A percentile compares a stretch with the other conserved stretches of the same genome.
Evolutionary conservation across 2,797 vertebrate species (phyloP).

Genomic region (Notamacropus eugenii): DNA sequence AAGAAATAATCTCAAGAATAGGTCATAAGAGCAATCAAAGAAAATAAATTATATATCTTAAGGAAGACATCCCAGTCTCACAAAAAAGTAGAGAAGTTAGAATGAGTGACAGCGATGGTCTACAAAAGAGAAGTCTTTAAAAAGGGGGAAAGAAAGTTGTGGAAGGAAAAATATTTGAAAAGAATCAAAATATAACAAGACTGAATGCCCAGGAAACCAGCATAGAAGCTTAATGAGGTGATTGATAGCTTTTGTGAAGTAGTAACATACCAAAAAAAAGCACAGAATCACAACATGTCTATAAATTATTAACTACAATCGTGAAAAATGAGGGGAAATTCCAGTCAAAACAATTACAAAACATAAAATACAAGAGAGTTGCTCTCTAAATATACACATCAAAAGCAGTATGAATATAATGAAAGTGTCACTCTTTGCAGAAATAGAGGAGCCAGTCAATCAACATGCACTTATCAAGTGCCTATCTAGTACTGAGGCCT

Average conservation of each 20-base stretch:
- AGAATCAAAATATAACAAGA: not conserved
- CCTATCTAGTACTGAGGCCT: not conserved
- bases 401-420: not conserved
- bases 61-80: not conserved
- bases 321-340: not conserved
- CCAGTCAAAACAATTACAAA: not conserved
- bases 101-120: not conserved
- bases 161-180: not conserved
- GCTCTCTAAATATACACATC: not conserved
- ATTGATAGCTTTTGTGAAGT: not conserved
- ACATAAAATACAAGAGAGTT: not conserved
- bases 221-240: not conserved
- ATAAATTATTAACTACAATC: not conserved
- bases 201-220: not conserved
- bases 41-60: not conserved
- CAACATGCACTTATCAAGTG: not conserved
- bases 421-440: not conserved
- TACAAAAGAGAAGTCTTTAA: not conserved
- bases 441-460: not conserved
- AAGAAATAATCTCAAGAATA: not conserved
- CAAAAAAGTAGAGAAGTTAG: not conserved
- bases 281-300: not conserved
- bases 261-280: not conserved
- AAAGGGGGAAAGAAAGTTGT: not conserved
- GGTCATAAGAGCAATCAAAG: not conserved